Conservation (phyloP, 1,140 invertebrate genomes). For the Cyclina sinensis region DNA sequence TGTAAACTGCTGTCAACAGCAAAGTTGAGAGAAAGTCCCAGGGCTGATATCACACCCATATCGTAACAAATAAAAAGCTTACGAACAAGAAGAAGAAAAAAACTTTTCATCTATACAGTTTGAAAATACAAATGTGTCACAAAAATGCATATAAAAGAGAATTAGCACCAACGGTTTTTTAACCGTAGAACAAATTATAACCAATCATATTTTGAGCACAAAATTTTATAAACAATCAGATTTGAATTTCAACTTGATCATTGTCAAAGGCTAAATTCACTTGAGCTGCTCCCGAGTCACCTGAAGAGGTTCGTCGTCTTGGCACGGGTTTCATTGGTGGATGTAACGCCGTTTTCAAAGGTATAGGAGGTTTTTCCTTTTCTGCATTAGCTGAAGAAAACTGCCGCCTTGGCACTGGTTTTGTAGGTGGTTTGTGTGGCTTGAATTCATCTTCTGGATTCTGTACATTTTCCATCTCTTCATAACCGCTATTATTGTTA, state of each 20-base stretch:
- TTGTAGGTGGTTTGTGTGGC: not conserved
- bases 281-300: not conserved
- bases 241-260: not conserved
- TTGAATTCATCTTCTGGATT: not conserved
- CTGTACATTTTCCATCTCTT: not conserved
- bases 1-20: too few species aligned
- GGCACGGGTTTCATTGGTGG: constrained; percentile 15
- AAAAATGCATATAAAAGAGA: too few species aligned
- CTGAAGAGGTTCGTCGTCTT: not conserved
- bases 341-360: not conserved
- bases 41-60: too few species aligned
- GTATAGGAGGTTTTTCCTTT: not conserved
- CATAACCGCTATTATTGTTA: not conserved
- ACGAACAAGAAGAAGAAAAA: too few species aligned
- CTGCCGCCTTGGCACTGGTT: constrained; percentile 33
- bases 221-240: not conserved
- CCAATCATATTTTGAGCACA: too few species aligned
- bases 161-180: too few species aligned
- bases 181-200: too few species aligned
- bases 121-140: too few species aligned
- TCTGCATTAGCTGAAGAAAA: not conserved
- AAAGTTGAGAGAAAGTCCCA: too few species aligned
- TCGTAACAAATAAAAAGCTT: too few species aligned
- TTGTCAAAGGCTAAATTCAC: not conserved
- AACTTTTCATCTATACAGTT: too few species aligned